Evolutionary conservation across 2,113 vertebrate genomes (phyloP).

Genomic region (Labeo catla): DNA sequence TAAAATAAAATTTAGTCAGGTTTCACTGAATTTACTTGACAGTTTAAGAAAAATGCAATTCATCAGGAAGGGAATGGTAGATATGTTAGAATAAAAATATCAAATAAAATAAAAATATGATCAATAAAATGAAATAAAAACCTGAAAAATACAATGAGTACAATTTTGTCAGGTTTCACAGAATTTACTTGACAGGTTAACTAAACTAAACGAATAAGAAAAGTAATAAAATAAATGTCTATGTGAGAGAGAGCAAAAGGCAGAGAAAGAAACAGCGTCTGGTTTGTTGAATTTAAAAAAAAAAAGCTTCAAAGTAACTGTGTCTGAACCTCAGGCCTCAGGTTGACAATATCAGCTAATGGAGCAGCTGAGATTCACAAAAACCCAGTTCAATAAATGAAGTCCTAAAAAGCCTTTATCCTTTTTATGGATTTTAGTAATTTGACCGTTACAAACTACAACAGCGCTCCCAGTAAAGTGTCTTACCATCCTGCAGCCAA

Average conservation of each 20-base stretch:
- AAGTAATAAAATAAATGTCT: background rate
- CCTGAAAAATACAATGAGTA: no score
- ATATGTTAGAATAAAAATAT: no score
- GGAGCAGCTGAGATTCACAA: background rate
- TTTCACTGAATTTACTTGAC: no score
- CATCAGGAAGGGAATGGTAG: no score
- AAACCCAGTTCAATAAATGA: conserved; percentile 17
- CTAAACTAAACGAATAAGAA: background rate
- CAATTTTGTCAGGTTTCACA: background rate
- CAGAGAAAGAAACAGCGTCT: background rate
- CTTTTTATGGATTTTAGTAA: conserved; percentile 32
- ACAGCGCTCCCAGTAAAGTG: conserved; percentile 37
- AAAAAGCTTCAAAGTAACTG: background rate
- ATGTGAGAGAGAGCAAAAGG: background rate
- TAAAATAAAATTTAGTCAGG: no score
- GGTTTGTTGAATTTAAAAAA: background rate
- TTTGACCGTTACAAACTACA: conserved; percentile 42
- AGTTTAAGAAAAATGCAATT: no score
- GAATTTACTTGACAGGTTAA: background rate
- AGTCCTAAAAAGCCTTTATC: conserved; percentile 28
- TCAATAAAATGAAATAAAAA: no score
- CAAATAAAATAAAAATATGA: background rate
- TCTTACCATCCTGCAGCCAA: background rate
- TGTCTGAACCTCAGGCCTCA: background rate
- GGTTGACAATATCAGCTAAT: background rate